These are phyloP conservation scores for Pheosia tremula DNA, from an alignment of 2,888 invertebrate species.

Conservation along the genomic window DNA sequence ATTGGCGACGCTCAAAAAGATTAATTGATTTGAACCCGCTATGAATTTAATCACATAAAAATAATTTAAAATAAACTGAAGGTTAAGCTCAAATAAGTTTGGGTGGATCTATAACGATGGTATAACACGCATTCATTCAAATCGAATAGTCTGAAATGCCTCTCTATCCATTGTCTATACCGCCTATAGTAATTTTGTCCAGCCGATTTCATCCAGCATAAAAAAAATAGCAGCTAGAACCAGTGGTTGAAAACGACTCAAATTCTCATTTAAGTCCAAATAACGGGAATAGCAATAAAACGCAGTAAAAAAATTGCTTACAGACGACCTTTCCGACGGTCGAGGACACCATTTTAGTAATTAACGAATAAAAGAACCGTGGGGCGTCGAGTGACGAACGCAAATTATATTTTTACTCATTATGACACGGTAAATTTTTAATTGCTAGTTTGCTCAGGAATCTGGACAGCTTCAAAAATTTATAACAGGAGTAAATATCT, in stretches of 20 bases:
- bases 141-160: no score
- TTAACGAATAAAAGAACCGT: conserved; percentile 20
- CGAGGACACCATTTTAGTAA: conserved; percentile 11
- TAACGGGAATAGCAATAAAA: conserved; percentile 11
- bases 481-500: no score
- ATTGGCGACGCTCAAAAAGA: no score
- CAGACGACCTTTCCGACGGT: conserved; percentile 9
- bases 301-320: conserved; percentile 6
- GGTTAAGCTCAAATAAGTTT: no score
- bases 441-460: neutral
- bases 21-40: no score
- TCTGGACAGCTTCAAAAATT: no score
- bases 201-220: neutral
- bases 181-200: neutral
- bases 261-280: conserved; percentile 15
- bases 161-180: no score
- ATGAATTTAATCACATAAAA: no score
- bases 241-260: neutral
- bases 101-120: no score
- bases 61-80: no score
- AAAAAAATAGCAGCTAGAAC: neutral
- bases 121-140: no score
- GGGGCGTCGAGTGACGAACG: conserved; percentile 6
- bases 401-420: neutral
- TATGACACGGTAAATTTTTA: neutral